Evolutionary conservation across 2,113 vertebrate genomes (phyloP), one percentile per base, ranked within the genome.

Genomic region (Enhydra lutris): DNA sequence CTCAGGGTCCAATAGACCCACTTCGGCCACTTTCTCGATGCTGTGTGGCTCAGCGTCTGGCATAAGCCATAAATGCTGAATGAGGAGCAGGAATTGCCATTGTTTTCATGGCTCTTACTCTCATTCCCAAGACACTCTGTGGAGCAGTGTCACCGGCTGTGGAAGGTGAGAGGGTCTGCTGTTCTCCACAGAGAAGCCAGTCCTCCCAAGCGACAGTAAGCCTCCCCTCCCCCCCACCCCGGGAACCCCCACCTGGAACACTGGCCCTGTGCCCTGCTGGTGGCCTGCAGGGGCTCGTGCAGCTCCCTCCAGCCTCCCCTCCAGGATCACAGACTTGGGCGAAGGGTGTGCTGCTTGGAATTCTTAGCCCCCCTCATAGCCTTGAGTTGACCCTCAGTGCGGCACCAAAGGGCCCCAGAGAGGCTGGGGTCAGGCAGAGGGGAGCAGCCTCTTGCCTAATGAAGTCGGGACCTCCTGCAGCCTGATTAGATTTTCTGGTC

Each of bases 391-490:
- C 89, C 63, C 82, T 63, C 65, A 2, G 24, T 9, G 50, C 52
- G 79, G 81, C 83, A 55, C 39, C 12, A 73, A 47, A 52, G 83
- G 80, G 36, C 45, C 89, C 89, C 57, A 4, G 80, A 52, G 89
- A 50, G 6, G 17, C 61, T 0, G 17, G 52, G 89, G 79, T 91
- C 89, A 87, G 55, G 89, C 42, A 47, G 80, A 63, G 50, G 52
- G 71, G 87, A 91, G 55, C 61, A 24, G 78, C n/a, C 42, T 78
- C 55, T 55, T 7, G n/a, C 94, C 80, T 92, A 69, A 78, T 36
- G 83, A 90, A 67, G 95, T 59, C 61, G 26, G 67, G 95, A 21
- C 76, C 50, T 71, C 52, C 87, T 9, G 55, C 34, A n/a, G 78
- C 83, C 91, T 74, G 52, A 82, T 93, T 86, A 17, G 78, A 65